A percentile compares a stretch with the other conserved stretches of the same genome.
Conservation (phyloP, 2,888 invertebrate genomes). For the Pyrrhia umbra region DNA sequence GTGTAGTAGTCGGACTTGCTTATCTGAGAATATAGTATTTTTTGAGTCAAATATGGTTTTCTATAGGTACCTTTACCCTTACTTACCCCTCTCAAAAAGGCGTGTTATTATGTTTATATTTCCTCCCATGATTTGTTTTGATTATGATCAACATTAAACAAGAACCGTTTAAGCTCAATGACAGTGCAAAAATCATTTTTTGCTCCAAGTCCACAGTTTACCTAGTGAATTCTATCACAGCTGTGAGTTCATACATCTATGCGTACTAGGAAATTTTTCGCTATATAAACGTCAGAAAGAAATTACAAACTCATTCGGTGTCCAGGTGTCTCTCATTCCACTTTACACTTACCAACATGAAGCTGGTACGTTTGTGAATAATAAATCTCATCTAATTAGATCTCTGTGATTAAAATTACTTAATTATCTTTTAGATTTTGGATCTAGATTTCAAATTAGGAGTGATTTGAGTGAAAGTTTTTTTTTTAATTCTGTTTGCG, state of each 20-base stretch:
- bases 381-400: slow-evolving; percentile 32
- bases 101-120: no score
- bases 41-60: no score
- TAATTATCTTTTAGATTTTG: slow-evolving; percentile 11
- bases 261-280: slow-evolving; percentile 70
- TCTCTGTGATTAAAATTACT: slow-evolving; percentile 6
- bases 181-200: neutral
- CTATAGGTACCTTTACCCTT: no score
- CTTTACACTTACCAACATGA: slow-evolving; percentile 74
- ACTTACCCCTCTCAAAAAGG: no score
- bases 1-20: no score
- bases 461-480: slow-evolving; percentile 39
- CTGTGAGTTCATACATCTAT: slow-evolving; percentile 70
- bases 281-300: slow-evolving; percentile 81
- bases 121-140: no score
- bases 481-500: neutral
- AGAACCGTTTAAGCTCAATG: neutral
- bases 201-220: slow-evolving; percentile 60
- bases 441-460: neutral
- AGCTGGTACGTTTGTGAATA: slow-evolving; percentile 77
- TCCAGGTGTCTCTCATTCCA: slow-evolving; percentile 63
- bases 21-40: no score
- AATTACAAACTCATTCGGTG: slow-evolving; percentile 76
- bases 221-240: slow-evolving; percentile 50
- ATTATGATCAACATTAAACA: no score